Evolutionary conservation across 2,797 vertebrate species (phyloP), one percentile per base, ranked within the genome.

Genomic region (Somateria mollissima): DNA sequence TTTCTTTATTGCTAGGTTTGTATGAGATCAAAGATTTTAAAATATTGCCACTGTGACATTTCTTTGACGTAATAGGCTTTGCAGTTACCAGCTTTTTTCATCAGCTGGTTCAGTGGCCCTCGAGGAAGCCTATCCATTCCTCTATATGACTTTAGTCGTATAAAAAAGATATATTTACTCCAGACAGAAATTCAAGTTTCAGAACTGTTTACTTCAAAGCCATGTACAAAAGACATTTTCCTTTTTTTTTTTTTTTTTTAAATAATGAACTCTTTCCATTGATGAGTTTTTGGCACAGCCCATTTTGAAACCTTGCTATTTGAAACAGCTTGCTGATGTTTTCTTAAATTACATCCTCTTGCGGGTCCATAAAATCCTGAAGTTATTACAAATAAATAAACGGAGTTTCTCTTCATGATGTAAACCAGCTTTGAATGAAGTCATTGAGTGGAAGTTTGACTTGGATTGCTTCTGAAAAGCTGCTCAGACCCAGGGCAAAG

Each of bases 301-400:
- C 54, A 4, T 96, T 96, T 96, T 92, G 94, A 97, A 97, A 95
- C 65, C 80, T 91, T 90, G 61, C 81, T 97, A 84, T 97, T 97
- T 97, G 94, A 97, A 97, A 96, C 87, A 95, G 95, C 93, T 98
- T 96, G 90, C 96, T 97, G 96, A 97, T 97, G 96, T 98, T 98
- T 98, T 97, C 95, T 98, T 98, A 97, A 97, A 98, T 98, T 97
- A 98, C 96, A 97, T 98, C 97, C 97, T 97, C 97, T 97, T 97
- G 95, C 2, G 84, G 96, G 95, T 97, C 95, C 36, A 93, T 97
- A 98, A 98, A 98, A 97, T 94, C 96, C 96, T 91, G 79, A 98
- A 97, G 97, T 97, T 97, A 98, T 97, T 98, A 96, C 96, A 98
- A 98, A 98, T 98, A 98, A 98, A 98, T 98, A 98, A 97, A 97